A percentile compares a stretch with the other conserved stretches of the same genome.
phyloP scores from a whole-genome alignment of 1,140 invertebrate genomes.

The Littorina saxatilis region DNA sequence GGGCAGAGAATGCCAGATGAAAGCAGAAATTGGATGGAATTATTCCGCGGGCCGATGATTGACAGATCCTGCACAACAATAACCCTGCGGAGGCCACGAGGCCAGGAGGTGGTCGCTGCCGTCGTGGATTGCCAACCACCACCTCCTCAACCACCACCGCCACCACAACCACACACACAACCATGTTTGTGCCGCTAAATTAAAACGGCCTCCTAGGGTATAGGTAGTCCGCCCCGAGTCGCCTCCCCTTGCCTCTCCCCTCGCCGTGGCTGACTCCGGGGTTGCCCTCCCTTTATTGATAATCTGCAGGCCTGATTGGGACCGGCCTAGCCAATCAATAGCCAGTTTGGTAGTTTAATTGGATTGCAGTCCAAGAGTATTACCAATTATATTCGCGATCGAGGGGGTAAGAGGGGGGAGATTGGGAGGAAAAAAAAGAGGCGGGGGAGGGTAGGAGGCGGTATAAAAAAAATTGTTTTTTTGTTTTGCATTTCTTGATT shows the following conservation, averaged over 20 bases:
- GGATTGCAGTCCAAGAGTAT: slow-evolving; percentile 43
- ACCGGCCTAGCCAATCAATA: slow-evolving; percentile 41
- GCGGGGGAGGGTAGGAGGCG: background rate
- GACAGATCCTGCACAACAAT: slow-evolving; percentile 27
- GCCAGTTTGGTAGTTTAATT: slow-evolving; percentile 47
- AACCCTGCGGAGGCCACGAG: background rate
- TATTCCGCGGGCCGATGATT: slow-evolving; percentile 26
- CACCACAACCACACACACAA: no score
- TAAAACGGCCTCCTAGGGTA: slow-evolving; percentile 37
- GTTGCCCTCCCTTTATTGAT: slow-evolving; percentile 41
- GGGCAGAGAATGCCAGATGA: slow-evolving; percentile 38
- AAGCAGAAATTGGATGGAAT: slow-evolving; percentile 41
- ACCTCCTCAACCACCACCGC: slow-evolving; percentile 15
- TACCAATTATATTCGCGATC: slow-evolving; percentile 43
- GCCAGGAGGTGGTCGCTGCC: background rate
- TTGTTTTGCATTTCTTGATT: background rate
- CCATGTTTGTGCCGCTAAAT: slow-evolving; percentile 34
- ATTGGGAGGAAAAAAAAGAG: background rate
- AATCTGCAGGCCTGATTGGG: slow-evolving; percentile 44
- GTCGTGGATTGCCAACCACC: background rate
- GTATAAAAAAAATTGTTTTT: no score
- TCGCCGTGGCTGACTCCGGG: slow-evolving; percentile 34
- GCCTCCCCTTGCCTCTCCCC: background rate
- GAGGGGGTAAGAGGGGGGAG: slow-evolving; percentile 19
- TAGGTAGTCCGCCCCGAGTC: slow-evolving; percentile 19